Percentiles rank a stretch among this genome's conserved stretches.
Evolutionary conservation across 2,113 vertebrate species (phyloP).

Genomic region (Oreochromis niloticus): DNA sequence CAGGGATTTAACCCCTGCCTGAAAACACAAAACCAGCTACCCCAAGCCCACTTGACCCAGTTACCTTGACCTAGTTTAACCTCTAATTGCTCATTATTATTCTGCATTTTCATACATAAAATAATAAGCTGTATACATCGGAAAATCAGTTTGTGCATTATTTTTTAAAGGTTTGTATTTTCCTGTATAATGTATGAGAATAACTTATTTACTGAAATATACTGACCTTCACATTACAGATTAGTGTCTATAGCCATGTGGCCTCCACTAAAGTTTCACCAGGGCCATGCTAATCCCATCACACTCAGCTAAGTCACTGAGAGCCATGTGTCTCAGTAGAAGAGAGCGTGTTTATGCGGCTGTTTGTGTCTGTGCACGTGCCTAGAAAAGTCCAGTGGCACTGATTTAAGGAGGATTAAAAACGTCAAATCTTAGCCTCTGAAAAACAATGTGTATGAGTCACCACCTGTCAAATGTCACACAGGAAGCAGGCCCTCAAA

Average conservation of each 20-base stretch:
- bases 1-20: background rate
- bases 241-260: slow-evolving; percentile 10
- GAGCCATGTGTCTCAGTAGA: slow-evolving; percentile 4
- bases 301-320: slow-evolving; percentile 19
- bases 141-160: background rate
- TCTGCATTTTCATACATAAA: background rate
- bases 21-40: background rate
- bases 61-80: background rate
- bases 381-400: background rate
- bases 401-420: slow-evolving; percentile 35
- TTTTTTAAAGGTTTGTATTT: background rate
- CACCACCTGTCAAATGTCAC: slow-evolving; percentile 43
- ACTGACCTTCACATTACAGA: slow-evolving; percentile 30
- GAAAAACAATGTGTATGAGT: slow-evolving; percentile 23
- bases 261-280: slow-evolving; percentile 6
- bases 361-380: background rate
- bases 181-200: background rate
- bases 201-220: background rate
- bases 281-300: slow-evolving; percentile 35
- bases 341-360: background rate
- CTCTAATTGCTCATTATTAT: background rate
- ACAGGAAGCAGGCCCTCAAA: slow-evolving; percentile 5
- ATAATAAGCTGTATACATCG: background rate
- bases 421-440: slow-evolving; percentile 6
- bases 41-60: background rate